Conservation (phyloP, 2,888 invertebrate species). For the Morinoia aosen region DNA sequence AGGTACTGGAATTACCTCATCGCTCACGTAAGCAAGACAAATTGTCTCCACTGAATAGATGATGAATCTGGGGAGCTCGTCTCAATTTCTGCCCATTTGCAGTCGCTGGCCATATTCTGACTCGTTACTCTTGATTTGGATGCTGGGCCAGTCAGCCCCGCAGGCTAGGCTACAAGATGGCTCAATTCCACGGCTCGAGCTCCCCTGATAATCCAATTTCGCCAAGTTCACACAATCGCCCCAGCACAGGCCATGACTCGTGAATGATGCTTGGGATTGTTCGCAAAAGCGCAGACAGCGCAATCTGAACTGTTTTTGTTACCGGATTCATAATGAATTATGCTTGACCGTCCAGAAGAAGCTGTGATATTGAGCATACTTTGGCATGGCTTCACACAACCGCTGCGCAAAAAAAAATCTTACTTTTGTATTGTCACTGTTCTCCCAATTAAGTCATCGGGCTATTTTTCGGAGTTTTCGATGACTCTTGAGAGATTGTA, state of each 20-base stretch:
- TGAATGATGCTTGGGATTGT: not conserved
- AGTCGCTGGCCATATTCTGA: slow-evolving; percentile 6
- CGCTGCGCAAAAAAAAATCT: too few species aligned
- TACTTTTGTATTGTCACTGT: too few species aligned
- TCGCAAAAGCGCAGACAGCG: not conserved
- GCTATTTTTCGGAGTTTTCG: too few species aligned
- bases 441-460: too few species aligned
- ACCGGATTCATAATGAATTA: too few species aligned
- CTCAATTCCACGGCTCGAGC: not conserved
- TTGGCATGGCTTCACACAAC: too few species aligned
- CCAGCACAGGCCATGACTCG: not conserved
- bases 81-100: slow-evolving; percentile 40
- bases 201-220: slow-evolving; percentile 13
- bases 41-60: slow-evolving; percentile 37
- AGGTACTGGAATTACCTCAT: slow-evolving; percentile 16
- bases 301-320: not conserved
- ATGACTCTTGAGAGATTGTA: too few species aligned
- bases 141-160: not conserved
- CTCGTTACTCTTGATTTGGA: slow-evolving; percentile 33
- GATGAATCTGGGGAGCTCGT: slow-evolving; percentile 32
- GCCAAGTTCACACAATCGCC: not conserved
- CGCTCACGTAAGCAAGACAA: not conserved
- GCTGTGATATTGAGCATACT: too few species aligned
- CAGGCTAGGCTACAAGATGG: not conserved
- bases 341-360: too few species aligned